Evolutionary conservation across 2,888 invertebrate species (phyloP), one percentile per base, ranked within the genome.

Genomic region (Clunio marinus): DNA sequence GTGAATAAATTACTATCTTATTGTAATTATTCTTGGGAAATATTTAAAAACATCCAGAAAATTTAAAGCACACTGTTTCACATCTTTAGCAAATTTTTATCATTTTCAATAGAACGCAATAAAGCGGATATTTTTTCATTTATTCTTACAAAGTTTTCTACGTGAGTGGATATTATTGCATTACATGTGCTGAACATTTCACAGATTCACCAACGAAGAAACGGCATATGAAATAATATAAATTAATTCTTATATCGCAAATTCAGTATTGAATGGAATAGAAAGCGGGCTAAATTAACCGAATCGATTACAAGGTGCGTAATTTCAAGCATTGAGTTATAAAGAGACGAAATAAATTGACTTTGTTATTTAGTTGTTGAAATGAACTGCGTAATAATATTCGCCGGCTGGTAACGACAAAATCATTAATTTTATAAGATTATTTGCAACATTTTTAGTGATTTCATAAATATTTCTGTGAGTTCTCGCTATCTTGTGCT

Each of bases 61-160:
- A 17, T 51, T 51, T 51, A 20, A 51, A 51, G 51, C 22, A 20
- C 20, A 51, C 51, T 51, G 10, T 51, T 41, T 41, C 51, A 51
- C 41, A 41, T 41, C 41, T 41, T 32, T 32, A 8, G 35, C 5
- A 32, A 32, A 32, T 13, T 13, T n/a, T 32, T 13, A 15, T 41
- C 41, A 15, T 41, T 17, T 51, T 22, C 51, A 3, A 51, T 51
- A 51, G 20, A 22, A 51, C 51, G 51, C 51, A 51, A 51, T 51
- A 51, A 41, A 51, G 2, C 10, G 17, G 51, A 51, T 22, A 22
- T 20, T 17, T 22, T 51, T 51, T 22, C 22, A 51, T 22, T 51
- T 51, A 2, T 51, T 17, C 15, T 51, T 41, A 15, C 41, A 4
- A 32, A 41, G 2, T 41, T 41, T 41, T 41, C 41, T 10, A 5